Base-by-base conservation (phyloP, 2,797 vertebrate species). In the Thaleichthys pacificus region DNA sequence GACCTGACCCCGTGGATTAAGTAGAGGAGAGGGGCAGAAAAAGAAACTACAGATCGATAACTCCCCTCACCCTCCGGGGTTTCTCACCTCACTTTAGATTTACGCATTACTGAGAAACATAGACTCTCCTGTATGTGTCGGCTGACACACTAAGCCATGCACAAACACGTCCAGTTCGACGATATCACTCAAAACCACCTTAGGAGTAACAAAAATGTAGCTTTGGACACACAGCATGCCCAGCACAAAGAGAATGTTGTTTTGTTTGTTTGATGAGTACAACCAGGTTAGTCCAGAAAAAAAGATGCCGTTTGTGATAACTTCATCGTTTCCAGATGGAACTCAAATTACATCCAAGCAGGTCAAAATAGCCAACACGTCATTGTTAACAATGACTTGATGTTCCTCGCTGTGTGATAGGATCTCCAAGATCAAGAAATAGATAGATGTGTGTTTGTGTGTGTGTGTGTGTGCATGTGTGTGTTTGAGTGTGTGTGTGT, bases 1-100 rank as follows among this genome's bases (percentile, higher is more conserved):
- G 83, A 87, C 83, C 82, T 87, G 87, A 89, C 88, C 88, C 83
- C 83, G 88, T 87, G 85, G 90, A 91, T 87, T 89, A 91, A 88
- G 81, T 73, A 77, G 77, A 79, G 75, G 77, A 82, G 84, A 73
- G 84, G 85, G 86, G 78, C 74, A 68, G 76, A 87, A 85, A 84
- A 79, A 87, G 87, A 85, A 88, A 83, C 78, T 85, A 80, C 83
- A 83, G 87, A 91, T 91, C 90, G 83, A 90, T 91, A 90, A 81
- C 60, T 5, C 17, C 32, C 81, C 79, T 90, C 82, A 86, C 89
- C 82, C 84, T 84, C 78, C 78, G 77, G 86, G 89, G 86, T 89
- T 82, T 82, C 88, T 84, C 73, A 83, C 82, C 84, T 89, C 89
- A 82, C 85, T 87, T 87, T 86, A 78, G 84, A 89, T 91, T 86